phyloP scores from a whole-genome alignment of 2,113 vertebrate species.

The Percopsis transmontana region DNA sequence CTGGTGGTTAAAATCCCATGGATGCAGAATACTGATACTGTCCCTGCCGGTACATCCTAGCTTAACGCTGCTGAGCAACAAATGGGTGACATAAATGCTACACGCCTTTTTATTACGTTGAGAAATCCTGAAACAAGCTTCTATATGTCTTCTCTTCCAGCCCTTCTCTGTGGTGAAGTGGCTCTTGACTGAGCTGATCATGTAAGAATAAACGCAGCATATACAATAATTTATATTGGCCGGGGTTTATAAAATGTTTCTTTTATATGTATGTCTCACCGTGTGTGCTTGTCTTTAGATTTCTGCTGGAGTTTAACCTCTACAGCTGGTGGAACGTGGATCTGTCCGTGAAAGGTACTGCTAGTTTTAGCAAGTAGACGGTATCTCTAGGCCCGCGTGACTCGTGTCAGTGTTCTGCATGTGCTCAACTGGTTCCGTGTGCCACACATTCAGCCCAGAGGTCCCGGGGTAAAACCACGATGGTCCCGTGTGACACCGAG shows the following conservation, averaged over 20 bases:
- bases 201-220: constrained; percentile 82
- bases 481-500: constrained; percentile 96
- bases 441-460: constrained; percentile 83
- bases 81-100: no score
- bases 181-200: constrained; percentile 93
- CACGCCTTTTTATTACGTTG: background rate
- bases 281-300: constrained; percentile 75
- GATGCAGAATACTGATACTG: no score
- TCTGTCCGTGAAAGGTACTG: constrained; percentile 86
- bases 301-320: constrained; percentile 96
- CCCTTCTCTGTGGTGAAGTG: constrained; percentile 92
- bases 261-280: background rate
- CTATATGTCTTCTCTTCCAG: constrained; percentile 72
- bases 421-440: constrained; percentile 29
- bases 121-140: background rate
- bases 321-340: constrained; percentile 97
- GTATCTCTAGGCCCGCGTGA: background rate
- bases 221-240: background rate
- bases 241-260: background rate
- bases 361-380: background rate
- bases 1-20: no score
- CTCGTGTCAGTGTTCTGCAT: constrained; percentile 5
- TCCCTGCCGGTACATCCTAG: no score
- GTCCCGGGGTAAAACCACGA: constrained; percentile 84
- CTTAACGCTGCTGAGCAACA: no score